Base-by-base conservation (phyloP, 2,888 invertebrate species). In the Fragum fragum region DNA sequence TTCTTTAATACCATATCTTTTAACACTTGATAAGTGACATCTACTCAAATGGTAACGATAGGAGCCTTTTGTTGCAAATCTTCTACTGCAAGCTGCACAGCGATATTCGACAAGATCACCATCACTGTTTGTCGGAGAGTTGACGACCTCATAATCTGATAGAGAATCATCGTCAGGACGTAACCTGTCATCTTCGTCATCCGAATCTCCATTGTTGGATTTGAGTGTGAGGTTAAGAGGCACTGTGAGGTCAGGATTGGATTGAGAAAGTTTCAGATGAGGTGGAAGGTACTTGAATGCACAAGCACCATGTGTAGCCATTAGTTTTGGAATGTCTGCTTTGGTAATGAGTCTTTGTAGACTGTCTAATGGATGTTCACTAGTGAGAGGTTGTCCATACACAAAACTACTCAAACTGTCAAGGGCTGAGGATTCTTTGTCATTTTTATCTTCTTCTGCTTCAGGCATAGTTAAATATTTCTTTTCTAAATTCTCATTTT, bases 291-390 rank as follows among this genome's bases (percentile, higher is more conserved):
- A 83, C 80, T 84, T 83, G 71, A 86, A 79, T 14, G 83, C 79
- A 29, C 76, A 72, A 26, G 63, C 77, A 70, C 83, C 80, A 55
- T 69, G 61, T n/a, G 87, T 69, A 7, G 80, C 71, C 42, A 85
- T 81, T 73, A 90, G 78, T 72, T 84, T 89, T 63, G 91, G 88
- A 81, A 93, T 97, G 95, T 98, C 98, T 88, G 98, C 98, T 95
- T 98, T 98, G 94, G 99, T 98, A 95, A 99, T 98, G 32, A 99
- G 96, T 94, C 98, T 98, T 94, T 99, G 99, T 75, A 99, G 95
- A 1, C 98, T 98, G 26, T 98, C 98, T 90, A 99, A 95, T 7
- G 99, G 99, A 95, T 99, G 98, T 90, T 98, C 95, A 75, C 93
- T 92, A 21, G 91, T 92, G 79, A 93, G 79, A 21, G 91, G 88